phyloP scores from a whole-genome alignment of 2,888 invertebrate genomes.

The Dione juno region DNA sequence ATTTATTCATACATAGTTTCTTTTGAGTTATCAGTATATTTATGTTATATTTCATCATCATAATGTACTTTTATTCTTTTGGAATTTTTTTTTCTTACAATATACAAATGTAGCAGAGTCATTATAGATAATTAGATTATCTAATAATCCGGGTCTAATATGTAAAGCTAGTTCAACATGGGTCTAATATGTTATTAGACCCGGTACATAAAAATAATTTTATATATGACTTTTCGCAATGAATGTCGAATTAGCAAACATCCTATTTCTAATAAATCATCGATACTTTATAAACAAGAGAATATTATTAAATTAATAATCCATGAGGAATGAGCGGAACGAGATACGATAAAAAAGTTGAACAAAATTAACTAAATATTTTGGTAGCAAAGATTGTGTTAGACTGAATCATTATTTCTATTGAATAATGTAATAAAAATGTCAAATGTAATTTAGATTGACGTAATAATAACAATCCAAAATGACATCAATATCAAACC shows the following conservation, averaged over 20 bases:
- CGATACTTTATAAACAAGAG: neutral
- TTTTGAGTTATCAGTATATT: neutral
- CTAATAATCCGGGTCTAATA: too few relatives aligned
- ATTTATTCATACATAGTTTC: slow-evolving; percentile 14
- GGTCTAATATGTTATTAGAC: too few relatives aligned
- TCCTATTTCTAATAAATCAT: too few relatives aligned
- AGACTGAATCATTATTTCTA: neutral
- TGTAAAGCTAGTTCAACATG: too few relatives aligned
- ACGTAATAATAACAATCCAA: neutral
- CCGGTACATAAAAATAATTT: too few relatives aligned
- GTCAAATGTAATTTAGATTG: neutral
- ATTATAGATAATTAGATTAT: too few relatives aligned
- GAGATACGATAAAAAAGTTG: neutral
- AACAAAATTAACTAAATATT: neutral
- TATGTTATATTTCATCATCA: neutral
- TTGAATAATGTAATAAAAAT: too few relatives aligned
- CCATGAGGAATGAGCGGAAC: neutral
- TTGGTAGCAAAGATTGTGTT: neutral
- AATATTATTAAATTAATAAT: neutral
- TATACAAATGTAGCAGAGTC: too few relatives aligned
- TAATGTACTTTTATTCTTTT: too few relatives aligned
- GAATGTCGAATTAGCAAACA: too few relatives aligned
- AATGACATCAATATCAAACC: neutral
- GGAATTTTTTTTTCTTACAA: too few relatives aligned
- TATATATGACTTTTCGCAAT: too few relatives aligned